Evolutionary conservation across 2,113 vertebrate species (phyloP).

Genomic region (Trichomycterus rosablanca): DNA sequence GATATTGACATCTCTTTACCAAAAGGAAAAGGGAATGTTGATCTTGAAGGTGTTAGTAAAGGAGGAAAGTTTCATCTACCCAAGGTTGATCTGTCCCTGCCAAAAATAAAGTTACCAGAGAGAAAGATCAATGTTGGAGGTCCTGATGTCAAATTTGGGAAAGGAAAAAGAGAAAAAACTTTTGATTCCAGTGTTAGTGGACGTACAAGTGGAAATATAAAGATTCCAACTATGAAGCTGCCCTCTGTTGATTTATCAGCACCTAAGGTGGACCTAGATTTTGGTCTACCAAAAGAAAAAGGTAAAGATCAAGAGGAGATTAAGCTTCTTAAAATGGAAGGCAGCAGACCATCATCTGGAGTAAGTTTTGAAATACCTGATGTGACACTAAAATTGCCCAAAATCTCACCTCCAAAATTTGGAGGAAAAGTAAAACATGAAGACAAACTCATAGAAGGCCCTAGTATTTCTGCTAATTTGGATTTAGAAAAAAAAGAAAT

Average conservation of each 20-base stretch:
- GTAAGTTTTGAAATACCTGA: conserved; percentile 66
- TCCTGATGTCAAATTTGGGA: conserved; percentile 14
- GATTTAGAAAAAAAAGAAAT: conserved; percentile 54
- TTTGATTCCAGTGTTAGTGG: conserved; percentile 30
- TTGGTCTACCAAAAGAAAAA: conserved; percentile 62
- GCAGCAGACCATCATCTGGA: conserved; percentile 59
- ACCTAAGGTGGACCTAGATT: conserved; percentile 73
- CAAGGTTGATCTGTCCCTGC: conserved; percentile 43
- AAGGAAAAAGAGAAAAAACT: not conserved
- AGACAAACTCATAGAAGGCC: conserved; percentile 48
- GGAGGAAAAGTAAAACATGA: conserved; percentile 60
- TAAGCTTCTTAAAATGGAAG: conserved; percentile 59
- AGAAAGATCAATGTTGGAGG: conserved; percentile 35
- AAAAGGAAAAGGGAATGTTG: conserved; percentile 3
- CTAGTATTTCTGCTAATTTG: conserved; percentile 42
- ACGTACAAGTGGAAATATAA: conserved; percentile 47
- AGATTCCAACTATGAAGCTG: conserved; percentile 63
- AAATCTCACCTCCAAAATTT: conserved; percentile 73
- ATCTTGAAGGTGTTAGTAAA: conserved; percentile 27
- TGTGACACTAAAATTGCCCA: conserved; percentile 63
- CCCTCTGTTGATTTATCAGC: conserved; percentile 74
- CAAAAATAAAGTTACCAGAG: conserved; percentile 14
- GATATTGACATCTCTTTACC: conserved; percentile 29
- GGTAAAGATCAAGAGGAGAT: conserved; percentile 59
- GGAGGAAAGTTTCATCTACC: conserved; percentile 42